These are phyloP conservation scores for Dasypus novemcinctus DNA, from an alignment of 2,113 vertebrate species.

Conservation along the genomic window DNA sequence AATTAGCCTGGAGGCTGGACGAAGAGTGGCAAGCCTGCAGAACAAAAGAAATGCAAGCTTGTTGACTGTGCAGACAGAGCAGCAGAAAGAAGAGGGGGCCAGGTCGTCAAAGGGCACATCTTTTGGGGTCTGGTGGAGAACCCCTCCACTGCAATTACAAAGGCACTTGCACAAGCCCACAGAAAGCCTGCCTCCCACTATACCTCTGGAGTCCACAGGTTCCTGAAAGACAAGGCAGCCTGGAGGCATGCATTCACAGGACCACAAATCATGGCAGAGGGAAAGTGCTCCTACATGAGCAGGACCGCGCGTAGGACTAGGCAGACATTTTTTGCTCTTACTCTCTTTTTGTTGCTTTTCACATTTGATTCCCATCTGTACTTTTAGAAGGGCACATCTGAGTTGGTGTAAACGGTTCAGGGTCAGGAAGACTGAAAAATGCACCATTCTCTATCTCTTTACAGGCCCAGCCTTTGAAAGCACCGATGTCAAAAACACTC, in stretches of 20 bases:
- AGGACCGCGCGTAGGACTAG: accelerated
- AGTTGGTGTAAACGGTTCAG: not conserved
- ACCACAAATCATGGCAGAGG: not conserved
- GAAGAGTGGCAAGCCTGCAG: accelerated
- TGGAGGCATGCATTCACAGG: not conserved
- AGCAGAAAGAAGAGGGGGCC: accelerated
- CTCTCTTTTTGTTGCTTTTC: not conserved
- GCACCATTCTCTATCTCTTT: not conserved
- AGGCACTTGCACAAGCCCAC: not conserved
- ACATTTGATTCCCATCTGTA: not conserved
- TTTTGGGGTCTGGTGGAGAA: accelerated
- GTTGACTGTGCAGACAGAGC: no score
- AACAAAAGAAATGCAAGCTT: not conserved
- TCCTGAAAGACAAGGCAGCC: not conserved
- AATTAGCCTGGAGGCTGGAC: not conserved
- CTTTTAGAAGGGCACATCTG: not conserved
- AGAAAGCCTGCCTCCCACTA: not conserved
- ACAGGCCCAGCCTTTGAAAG: not conserved
- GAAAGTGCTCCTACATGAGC: not conserved
- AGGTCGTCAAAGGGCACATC: accelerated
- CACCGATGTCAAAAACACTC: not conserved
- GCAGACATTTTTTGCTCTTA: accelerated
- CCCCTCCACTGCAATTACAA: no score
- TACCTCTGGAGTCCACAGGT: not conserved
- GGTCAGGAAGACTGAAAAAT: not conserved